Evolutionary conservation across 2,888 invertebrate genomes (phyloP), one percentile per base, ranked within the genome.

Genomic region (Brachypterus glaber): DNA sequence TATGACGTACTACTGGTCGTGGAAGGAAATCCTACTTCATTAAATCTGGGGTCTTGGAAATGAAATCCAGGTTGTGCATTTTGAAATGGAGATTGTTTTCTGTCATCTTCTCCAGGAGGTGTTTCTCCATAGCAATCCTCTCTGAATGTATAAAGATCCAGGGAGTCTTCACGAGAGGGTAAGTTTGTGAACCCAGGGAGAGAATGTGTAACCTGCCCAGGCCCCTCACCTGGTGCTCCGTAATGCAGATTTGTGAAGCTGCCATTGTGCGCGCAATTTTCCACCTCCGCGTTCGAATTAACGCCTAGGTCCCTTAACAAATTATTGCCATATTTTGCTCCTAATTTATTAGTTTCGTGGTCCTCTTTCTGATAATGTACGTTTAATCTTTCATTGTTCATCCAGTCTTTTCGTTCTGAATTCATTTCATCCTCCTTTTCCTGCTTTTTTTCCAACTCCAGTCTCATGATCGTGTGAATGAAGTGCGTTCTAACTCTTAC

Each of bases 401-500:
- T 61, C 64, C 64, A 62, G 43, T 54, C 58, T 26, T 67, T 5
- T 9, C 68, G 66, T 50, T 66, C 67, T 58, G 48, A 40, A 30
- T 47, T 52, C 39, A 55, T 44, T 24, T 56, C 58, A 54, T 82
- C 80, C 45, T 72, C 71, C 29, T 69, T 68, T 16, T 69, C 67
- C 50, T 82, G 81, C 63, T 87, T 86, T 68, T 84, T 89, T 64
- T 91, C 91, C 53, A 91, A 67, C 47, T 90, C 86, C 48, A 93
- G 64, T 44, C 93, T 77, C 93, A 95, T 93, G 35, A 96, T 73
- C 0, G 96, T 97, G 59, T 95, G 93, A 54, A 96, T 91, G 60
- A 93, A 96, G 67, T 97, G 97, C 11, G 93, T 93, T 46, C 93
- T 77, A 4, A 97, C 96, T 47, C 96, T 76, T 24, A 90, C 80